Evolutionary conservation across 2,113 vertebrate species (phyloP).

Genomic region (Lycocorax pyrrhopterus): DNA sequence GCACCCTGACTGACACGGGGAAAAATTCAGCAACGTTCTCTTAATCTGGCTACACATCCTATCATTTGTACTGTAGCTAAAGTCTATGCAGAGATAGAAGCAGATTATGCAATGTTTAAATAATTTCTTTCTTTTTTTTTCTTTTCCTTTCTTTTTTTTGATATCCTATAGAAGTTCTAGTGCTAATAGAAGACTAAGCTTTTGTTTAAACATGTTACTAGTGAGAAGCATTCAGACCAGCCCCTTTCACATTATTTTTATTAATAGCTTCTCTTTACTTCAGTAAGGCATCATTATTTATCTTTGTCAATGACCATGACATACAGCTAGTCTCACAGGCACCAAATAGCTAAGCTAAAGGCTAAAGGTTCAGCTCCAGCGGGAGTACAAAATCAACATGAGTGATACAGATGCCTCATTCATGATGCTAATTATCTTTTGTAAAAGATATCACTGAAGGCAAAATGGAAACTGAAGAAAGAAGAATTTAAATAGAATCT

Average conservation of each 20-base stretch:
- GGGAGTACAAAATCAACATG: conserved; percentile 43
- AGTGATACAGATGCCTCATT: conserved; percentile 21
- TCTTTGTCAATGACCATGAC: conserved; percentile 55
- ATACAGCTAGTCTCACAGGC: conserved; percentile 48
- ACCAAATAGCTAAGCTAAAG: conserved; percentile 43
- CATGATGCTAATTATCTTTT: background rate
- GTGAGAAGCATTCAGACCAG: background rate
- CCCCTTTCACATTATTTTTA: conserved; percentile 48
- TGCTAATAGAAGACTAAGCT: background rate
- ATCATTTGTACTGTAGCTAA: background rate
- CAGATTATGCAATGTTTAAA: background rate
- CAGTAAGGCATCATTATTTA: conserved; percentile 50
- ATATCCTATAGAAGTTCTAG: background rate
- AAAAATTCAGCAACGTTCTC: background rate
- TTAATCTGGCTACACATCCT: background rate
- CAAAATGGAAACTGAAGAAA: conserved; percentile 5
- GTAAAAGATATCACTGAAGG: conserved; percentile 1
- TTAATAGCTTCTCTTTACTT: conserved; percentile 59
- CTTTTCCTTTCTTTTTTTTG: background rate
- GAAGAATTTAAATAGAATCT: background rate
- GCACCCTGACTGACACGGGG: background rate
- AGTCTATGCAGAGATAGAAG: background rate
- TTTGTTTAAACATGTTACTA: background rate
- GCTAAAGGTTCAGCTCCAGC: conserved; percentile 32
- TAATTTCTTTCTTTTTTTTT: background rate